Conservation (phyloP, 2,113 vertebrate genomes). For the Macrotus californicus region DNA sequence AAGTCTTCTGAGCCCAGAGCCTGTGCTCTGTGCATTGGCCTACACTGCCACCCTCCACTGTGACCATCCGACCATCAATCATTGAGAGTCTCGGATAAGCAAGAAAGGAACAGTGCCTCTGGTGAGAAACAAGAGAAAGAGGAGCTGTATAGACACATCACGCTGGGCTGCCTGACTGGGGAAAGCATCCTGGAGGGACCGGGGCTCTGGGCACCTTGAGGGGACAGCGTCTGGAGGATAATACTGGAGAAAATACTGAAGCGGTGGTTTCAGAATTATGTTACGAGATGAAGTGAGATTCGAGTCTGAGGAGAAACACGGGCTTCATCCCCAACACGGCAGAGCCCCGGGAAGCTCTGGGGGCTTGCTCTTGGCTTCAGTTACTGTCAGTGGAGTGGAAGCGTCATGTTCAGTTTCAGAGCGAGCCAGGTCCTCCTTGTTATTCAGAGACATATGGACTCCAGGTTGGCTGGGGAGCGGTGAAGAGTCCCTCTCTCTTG, state of each 20-base stretch:
- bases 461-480: neutral
- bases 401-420: neutral
- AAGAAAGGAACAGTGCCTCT: neutral
- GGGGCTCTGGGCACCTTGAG: neutral
- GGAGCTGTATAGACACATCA: neutral
- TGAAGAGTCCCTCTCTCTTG: neutral
- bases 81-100: neutral
- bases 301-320: neutral
- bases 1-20: neutral
- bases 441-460: neutral
- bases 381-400: neutral
- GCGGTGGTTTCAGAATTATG: neutral
- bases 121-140: neutral
- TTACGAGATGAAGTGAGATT: constrained; percentile 12
- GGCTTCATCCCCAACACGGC: neutral
- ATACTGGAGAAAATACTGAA: neutral
- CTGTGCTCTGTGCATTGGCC: neutral
- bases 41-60: neutral
- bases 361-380: constrained; percentile 13
- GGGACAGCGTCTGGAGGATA: neutral
- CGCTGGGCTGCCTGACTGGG: neutral
- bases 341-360: neutral
- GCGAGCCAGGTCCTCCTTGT: neutral
- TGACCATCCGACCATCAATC: neutral
- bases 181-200: neutral